Conservation (phyloP, 2,888 invertebrate genomes). For the Meandrusa payeni region DNA sequence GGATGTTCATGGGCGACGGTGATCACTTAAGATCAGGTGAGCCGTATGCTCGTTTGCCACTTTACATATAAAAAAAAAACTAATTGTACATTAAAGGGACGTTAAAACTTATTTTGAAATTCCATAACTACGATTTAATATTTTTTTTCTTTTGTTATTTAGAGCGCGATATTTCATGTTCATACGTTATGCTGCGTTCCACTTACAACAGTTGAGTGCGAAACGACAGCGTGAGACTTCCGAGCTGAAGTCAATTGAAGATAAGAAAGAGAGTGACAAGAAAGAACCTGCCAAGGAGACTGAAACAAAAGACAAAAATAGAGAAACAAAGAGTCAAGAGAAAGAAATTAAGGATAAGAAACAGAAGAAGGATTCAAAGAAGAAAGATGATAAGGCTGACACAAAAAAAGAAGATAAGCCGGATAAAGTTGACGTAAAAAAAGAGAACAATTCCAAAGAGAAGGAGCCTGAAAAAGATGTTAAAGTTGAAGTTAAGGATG, state of each 20-base stretch:
- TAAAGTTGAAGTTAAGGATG: slow-evolving; percentile 20
- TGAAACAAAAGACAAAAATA: slow-evolving; percentile 41
- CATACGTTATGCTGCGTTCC: slow-evolving; percentile 96
- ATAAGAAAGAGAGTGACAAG: slow-evolving; percentile 57
- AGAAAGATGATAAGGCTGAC: slow-evolving; percentile 47
- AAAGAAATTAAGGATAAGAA: slow-evolving; percentile 51
- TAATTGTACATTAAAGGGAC: too few relatives aligned
- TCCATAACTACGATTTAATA: not conserved
- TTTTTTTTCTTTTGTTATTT: slow-evolving; percentile 29
- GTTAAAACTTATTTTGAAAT: too few relatives aligned
- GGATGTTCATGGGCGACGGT: too few relatives aligned
- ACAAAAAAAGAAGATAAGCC: slow-evolving; percentile 40
- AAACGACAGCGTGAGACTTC: slow-evolving; percentile 79
- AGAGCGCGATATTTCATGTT: slow-evolving; percentile 95
- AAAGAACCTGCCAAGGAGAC: slow-evolving; percentile 50
- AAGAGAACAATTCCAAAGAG: slow-evolving; percentile 40
- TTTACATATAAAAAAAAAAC: too few relatives aligned
- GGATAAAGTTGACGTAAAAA: slow-evolving; percentile 47
- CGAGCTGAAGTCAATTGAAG: slow-evolving; percentile 65
- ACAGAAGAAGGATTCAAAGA: slow-evolving; percentile 59
- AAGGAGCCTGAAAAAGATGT: slow-evolving; percentile 29
- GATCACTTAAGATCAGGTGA: too few relatives aligned
- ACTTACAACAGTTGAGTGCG: slow-evolving; percentile 93
- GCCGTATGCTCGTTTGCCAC: too few relatives aligned
- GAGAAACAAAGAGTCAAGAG: slow-evolving; percentile 48